A percentile compares a stretch with the other conserved stretches of the same genome.
Evolutionary conservation across 2,797 vertebrate genomes (phyloP).

Genomic region (Manis crassicaudata): DNA sequence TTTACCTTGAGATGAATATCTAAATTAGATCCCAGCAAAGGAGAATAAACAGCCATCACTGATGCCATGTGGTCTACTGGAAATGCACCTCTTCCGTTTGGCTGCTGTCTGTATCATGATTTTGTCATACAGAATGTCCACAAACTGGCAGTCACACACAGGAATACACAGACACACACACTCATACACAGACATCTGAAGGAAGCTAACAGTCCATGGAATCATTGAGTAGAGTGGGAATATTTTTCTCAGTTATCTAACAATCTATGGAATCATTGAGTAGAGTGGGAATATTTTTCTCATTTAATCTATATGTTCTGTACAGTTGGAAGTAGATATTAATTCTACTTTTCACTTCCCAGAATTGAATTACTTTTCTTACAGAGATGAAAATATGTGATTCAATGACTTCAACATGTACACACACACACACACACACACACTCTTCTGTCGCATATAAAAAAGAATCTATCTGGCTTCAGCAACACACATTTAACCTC

Average conservation of each 20-base stretch:
- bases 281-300: not conserved
- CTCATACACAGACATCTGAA: not conserved
- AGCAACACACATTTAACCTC: constrained; percentile 43
- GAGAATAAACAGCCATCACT: not conserved
- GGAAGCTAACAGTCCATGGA: not conserved
- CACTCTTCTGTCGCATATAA: not conserved
- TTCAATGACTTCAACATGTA: not conserved
- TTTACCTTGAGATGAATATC: not conserved
- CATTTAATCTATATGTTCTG: not conserved
- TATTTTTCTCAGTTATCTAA: not conserved
- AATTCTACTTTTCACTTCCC: constrained; percentile 34
- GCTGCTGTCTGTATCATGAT: not conserved
- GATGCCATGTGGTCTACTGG: no score
- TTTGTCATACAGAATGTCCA: not conserved
- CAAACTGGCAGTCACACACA: not conserved
- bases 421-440: not conserved
- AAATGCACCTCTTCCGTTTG: not conserved
- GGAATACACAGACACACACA: not conserved
- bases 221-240: not conserved
- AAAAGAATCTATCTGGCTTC: not conserved
- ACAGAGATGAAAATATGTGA: not conserved
- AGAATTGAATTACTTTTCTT: constrained; percentile 12
- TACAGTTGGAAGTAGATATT: not conserved
- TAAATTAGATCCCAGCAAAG: not conserved
- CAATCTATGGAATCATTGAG: not conserved